phyloP scores from a whole-genome alignment of 2,113 vertebrate species.

The Eptatretus burgeri region DNA sequence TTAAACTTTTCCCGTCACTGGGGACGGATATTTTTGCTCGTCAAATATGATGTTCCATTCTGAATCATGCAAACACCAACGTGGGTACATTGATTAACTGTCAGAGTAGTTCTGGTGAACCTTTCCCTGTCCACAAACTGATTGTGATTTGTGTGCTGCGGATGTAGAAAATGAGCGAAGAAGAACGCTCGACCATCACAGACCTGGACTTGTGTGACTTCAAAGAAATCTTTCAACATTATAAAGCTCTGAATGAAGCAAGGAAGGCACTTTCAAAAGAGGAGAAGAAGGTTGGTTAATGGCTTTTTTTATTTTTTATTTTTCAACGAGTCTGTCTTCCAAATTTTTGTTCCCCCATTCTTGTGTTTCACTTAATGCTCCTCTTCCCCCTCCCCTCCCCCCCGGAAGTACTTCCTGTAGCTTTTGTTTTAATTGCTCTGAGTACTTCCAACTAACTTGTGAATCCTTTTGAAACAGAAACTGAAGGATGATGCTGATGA shows the following conservation, averaged over 20 bases:
- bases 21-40: background rate
- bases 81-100: too few species aligned
- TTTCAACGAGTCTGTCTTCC: background rate
- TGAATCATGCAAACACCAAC: background rate
- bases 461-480: conserved; percentile 24
- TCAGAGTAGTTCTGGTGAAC: too few species aligned
- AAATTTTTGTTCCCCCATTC: background rate
- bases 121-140: background rate
- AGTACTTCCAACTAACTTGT: background rate
- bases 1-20: background rate
- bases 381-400: background rate
- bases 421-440: conserved; percentile 8
- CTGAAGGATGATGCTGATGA: conserved; percentile 72
- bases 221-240: conserved; percentile 54
- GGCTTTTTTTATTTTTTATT: background rate
- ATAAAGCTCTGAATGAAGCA: conserved; percentile 65
- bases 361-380: too few species aligned
- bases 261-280: conserved; percentile 85
- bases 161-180: conserved; percentile 58
- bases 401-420: background rate
- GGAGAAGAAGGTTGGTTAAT: conserved; percentile 52
- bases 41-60: background rate
- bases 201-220: conserved; percentile 74
- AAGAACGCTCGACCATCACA: conserved; percentile 50
- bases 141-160: background rate